phyloP scores from a whole-genome alignment of 2,888 invertebrate genomes.

The Agrypnus murinus region DNA sequence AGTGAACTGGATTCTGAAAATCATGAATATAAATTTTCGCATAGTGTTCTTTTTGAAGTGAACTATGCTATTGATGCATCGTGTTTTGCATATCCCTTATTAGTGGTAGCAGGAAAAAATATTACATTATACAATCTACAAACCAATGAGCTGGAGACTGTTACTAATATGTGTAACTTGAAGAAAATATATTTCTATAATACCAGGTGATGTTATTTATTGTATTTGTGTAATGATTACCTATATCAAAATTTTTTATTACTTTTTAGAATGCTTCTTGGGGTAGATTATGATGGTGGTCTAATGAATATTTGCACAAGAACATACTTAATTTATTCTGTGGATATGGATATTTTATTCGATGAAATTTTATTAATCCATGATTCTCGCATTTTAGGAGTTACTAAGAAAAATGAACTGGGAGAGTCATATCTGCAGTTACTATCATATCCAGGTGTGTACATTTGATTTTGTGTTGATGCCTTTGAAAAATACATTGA shows the following conservation, averaged over 20 bases:
- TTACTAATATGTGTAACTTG: constrained; percentile 29
- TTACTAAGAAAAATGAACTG: constrained; percentile 43
- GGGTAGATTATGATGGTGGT: constrained; percentile 55
- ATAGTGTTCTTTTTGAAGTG: neutral
- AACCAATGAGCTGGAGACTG: constrained; percentile 21
- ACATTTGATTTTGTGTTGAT: neutral
- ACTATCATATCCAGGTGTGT: constrained; percentile 49
- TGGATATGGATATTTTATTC: constrained; percentile 52
- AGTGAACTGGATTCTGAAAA: neutral
- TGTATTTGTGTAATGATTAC: constrained; percentile 13
- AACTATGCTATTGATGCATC: neutral
- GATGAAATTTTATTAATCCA: constrained; percentile 58
- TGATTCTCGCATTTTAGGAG: constrained; percentile 44
- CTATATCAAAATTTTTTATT: no score
- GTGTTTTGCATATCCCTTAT: neutral
- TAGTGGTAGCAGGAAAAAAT: neutral
- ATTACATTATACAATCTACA: constrained; percentile 35
- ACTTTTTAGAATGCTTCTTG: constrained; percentile 54
- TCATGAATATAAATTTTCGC: neutral
- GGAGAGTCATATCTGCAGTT: constrained; percentile 43
- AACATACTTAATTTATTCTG: constrained; percentile 53
- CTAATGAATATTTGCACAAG: constrained; percentile 58
- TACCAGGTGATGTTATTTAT: constrained; percentile 48
- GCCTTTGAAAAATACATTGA: no score
- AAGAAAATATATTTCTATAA: constrained; percentile 45